phyloP scores from a whole-genome alignment of 2,113 vertebrate species.

The Callochromis pleurospilus region DNA sequence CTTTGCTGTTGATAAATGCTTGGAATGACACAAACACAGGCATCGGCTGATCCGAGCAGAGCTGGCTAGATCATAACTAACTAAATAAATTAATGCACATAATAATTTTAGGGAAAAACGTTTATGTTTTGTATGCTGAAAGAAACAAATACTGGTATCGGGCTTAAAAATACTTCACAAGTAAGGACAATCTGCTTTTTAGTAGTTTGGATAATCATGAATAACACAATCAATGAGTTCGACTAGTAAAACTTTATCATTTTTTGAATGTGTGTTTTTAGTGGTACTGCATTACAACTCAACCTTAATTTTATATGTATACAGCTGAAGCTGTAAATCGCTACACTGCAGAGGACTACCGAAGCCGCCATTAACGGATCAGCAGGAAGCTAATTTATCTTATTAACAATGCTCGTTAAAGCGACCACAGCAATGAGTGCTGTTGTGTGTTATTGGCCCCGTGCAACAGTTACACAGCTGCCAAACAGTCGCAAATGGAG shows the following conservation, averaged over 20 bases:
- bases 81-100: not conserved
- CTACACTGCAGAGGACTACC: not conserved
- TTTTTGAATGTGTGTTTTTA: not conserved
- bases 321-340: not conserved
- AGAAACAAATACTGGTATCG: rapidly evolving
- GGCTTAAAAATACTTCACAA: not conserved
- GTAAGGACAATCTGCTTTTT: not conserved
- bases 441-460: constrained; percentile 24
- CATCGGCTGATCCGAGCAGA: rapidly evolving
- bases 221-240: not conserved
- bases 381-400: constrained; percentile 40
- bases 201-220: not conserved
- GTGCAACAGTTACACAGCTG: not conserved
- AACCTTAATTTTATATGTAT: not conserved
- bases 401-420: constrained; percentile 52
- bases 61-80: rapidly evolving
- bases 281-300: not conserved
- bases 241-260: not conserved
- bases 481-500: constrained; percentile 13
- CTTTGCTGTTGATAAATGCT: not conserved
- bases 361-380: constrained; percentile 25
- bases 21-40: not conserved
- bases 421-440: constrained; percentile 8
- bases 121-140: not conserved
- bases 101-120: not conserved